Conservation (phyloP, 2,113 vertebrate species). For the Coptodon rendalli region DNA sequence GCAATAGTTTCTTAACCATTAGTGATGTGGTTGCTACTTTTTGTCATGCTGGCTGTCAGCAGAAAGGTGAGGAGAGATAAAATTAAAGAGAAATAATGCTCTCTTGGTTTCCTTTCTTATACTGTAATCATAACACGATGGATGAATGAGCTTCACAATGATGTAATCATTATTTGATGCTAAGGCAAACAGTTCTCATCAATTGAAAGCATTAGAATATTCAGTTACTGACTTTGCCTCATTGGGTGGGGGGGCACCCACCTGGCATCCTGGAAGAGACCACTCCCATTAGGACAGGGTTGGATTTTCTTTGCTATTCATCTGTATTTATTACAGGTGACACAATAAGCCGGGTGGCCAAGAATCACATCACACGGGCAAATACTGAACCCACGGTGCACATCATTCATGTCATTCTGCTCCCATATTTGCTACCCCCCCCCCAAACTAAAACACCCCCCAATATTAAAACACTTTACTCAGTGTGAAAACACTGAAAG, state of each 20-base stretch:
- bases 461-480: not conserved
- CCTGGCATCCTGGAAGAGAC: not conserved
- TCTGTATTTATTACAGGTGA: not conserved
- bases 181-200: not conserved
- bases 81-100: not conserved
- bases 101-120: not conserved
- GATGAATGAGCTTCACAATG: not conserved
- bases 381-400: not conserved
- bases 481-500: not conserved
- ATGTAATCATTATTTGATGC: not conserved
- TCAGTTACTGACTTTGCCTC: not conserved
- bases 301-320: rapidly evolving
- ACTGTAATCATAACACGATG: not conserved
- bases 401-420: too few relatives aligned
- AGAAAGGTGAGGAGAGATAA: not conserved
- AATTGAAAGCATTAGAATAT: not conserved
- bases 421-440: not conserved
- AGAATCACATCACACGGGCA: rapidly evolving
- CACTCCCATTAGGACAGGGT: not conserved
- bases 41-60: not conserved
- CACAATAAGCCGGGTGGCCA: too few relatives aligned
- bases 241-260: too few relatives aligned
- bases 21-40: not conserved
- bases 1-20: not conserved
- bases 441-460: not conserved